Evolutionary conservation across 2,797 vertebrate genomes (phyloP).

Genomic region (Gobio occitaniae): DNA sequence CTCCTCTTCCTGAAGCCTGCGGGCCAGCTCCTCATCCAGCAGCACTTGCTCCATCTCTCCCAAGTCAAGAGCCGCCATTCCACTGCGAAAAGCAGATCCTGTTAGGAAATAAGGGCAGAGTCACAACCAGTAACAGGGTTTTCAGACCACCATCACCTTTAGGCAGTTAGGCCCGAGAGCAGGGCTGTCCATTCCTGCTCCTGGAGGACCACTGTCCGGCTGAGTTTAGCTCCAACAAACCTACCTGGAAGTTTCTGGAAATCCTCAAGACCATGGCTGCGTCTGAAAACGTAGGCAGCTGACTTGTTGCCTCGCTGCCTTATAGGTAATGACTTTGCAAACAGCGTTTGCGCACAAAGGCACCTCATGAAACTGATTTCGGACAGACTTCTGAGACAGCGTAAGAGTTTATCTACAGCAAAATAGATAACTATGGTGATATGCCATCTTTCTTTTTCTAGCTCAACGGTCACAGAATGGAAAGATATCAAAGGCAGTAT

Average conservation of each 20-base stretch:
- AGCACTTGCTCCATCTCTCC: slow-evolving; percentile 77
- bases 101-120: background rate
- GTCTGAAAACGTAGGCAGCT: background rate
- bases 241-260: background rate
- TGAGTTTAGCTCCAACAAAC: background rate
- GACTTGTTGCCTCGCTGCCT: too few relatives aligned
- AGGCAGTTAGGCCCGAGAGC: background rate
- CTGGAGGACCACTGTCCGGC: background rate
- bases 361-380: too few relatives aligned
- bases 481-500: too few relatives aligned
- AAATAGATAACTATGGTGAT: too few relatives aligned
- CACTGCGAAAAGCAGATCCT: slow-evolving; percentile 58
- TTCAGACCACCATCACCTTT: slow-evolving; percentile 39
- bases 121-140: background rate
- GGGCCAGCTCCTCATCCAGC: slow-evolving; percentile 79
- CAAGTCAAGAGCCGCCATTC: slow-evolving; percentile 68
- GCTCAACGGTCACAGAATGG: too few relatives aligned
- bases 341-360: too few relatives aligned
- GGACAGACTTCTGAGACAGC: too few relatives aligned
- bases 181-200: slow-evolving; percentile 3
- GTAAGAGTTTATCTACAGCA: too few relatives aligned
- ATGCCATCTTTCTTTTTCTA: too few relatives aligned
- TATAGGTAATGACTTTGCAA: too few relatives aligned
- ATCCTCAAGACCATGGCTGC: background rate
- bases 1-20: slow-evolving; percentile 78